Evolutionary conservation across 1,140 invertebrate species (phyloP).

Genomic region (Drosophila tropicalis): DNA sequence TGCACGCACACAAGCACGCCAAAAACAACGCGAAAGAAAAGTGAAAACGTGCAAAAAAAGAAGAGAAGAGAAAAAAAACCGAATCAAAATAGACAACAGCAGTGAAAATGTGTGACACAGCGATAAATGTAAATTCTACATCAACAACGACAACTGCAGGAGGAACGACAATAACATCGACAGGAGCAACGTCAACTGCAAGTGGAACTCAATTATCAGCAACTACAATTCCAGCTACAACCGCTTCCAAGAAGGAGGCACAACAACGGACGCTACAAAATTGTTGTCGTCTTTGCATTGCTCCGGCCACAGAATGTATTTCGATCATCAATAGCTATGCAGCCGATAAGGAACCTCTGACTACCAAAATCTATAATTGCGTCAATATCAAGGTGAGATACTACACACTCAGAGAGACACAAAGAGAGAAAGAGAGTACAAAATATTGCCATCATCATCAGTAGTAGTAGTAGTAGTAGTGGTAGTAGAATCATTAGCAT

Average conservation of each 20-base stretch:
- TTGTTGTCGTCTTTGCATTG: conserved; percentile 81
- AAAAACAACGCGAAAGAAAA: conserved; percentile 62
- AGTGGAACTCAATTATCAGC: not conserved
- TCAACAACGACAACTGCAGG: conserved; percentile 18
- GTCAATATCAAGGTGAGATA: conserved; percentile 82
- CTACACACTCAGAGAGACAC: not conserved
- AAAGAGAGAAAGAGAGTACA: conserved; percentile 22
- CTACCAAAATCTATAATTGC: conserved; percentile 81
- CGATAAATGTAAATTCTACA: conserved; percentile 30
- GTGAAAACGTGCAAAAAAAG: conserved; percentile 75
- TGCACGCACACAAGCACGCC: conserved; percentile 15
- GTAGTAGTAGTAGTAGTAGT: too few species aligned
- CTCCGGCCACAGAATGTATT: conserved; percentile 81
- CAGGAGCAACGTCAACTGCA: conserved; percentile 12
- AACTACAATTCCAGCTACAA: conserved; percentile 3
- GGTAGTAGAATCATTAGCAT: conserved; percentile 1
- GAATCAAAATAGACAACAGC: conserved; percentile 35
- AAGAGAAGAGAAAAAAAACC: conserved; percentile 30
- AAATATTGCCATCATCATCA: conserved; percentile 46
- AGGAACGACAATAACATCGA: conserved; percentile 23
- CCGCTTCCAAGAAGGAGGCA: conserved; percentile 11
- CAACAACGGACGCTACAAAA: conserved; percentile 61
- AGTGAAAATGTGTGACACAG: conserved; percentile 70
- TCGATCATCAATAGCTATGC: conserved; percentile 83
- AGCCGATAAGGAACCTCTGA: conserved; percentile 82